Base-by-base conservation (phyloP, 2,888 invertebrate genomes). In the Elmis aenea region DNA sequence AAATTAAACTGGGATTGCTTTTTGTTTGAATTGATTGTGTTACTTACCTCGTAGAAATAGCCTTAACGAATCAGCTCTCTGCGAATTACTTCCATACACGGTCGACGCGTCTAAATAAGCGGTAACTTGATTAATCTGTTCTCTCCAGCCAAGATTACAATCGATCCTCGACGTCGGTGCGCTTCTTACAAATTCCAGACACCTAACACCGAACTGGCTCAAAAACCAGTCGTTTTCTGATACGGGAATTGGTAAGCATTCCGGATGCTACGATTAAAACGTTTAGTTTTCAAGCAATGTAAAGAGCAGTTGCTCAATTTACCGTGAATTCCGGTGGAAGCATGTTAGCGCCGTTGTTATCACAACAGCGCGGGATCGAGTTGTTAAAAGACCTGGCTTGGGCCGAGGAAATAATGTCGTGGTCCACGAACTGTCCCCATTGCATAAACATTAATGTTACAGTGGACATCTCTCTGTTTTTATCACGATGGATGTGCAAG, bases 341-440 rank as follows among this genome's bases (percentile, higher is more conserved):
- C 37, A 79, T 74, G 25, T 71, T 76, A 26, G 64, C 64, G 3
- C 81, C 81, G 3, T 75, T 75, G 40, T 73, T 72, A 29, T 73
- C 70, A 57, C 88, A 88, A 61, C 89, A 88, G 50, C 83, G 75
- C 16, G 89, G 85, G 34, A 88, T 78, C 0, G 85, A 81, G 4
- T 84, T 83, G 58, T 87, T 85, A 56, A 87, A 85, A 4, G 85
- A 83, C 51, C 79, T 72, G 1, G 84, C 80, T 54, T 85, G 85
- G 0, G 83, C 84, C 3, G 85, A 81, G 0, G 85, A 81, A 22
- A 85, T 88, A 46, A 93, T 69, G 60, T 93, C 92, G 56, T 93
- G 92, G 59, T 92, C 92, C 38, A 93, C 58, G 51, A 93, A 83
- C 66, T 93, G 92, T 0, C 92, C 92, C 87, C 91, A 91, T 61